Evolutionary conservation across 1,140 invertebrate genomes (phyloP), one percentile per base, ranked within the genome.

Genomic region (Pseudomyrmex sp.): DNA sequence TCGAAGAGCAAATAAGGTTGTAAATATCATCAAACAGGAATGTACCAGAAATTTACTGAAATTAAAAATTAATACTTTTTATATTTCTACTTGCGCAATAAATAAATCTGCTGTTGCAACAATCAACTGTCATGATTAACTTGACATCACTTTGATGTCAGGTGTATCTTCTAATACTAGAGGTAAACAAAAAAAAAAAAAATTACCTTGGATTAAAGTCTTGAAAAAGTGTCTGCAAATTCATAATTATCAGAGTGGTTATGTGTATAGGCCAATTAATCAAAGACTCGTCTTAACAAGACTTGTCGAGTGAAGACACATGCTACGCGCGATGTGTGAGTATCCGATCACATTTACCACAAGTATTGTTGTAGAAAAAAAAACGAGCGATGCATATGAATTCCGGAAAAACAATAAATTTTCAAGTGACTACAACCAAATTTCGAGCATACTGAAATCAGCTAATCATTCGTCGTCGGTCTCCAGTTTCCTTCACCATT

Each of bases 41-140:
- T 99, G 98, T 15, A 99, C 98, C 86, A 99, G 95, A 94, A 99
- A 99, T 96, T 99, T 99, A 94, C 99, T 99, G 95, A 58, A 96
- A 95, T 89, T 89, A 88, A 91, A 35, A 91, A 90, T 92, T 83
- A 87, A 88, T 3, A 35, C 15, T 3, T 3, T n/a, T n/a, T 44
- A n/a, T 18, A 70, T 2, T 1, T 9, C 2, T 54, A n/a, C 13
- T 26, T 70, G 20, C 9, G 2, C 13, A 2, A 50, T 26, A 4
- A 69, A 12, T 8, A 26, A 26, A 61, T 69, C 35, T 35, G 35
- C 0, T 35, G 26, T 9, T 50, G 18, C 23, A 23, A 52, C 15
- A 23, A 50, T 20, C 61, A 23, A 26, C 8, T 2, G 4, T 54
- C 3, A n/a, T 26, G 15, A 48, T 2, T 3, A 18, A 18, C 15